These are phyloP conservation scores for Venusia cambrica DNA, from an alignment of 2,888 invertebrate species.

Conservation along the genomic window DNA sequence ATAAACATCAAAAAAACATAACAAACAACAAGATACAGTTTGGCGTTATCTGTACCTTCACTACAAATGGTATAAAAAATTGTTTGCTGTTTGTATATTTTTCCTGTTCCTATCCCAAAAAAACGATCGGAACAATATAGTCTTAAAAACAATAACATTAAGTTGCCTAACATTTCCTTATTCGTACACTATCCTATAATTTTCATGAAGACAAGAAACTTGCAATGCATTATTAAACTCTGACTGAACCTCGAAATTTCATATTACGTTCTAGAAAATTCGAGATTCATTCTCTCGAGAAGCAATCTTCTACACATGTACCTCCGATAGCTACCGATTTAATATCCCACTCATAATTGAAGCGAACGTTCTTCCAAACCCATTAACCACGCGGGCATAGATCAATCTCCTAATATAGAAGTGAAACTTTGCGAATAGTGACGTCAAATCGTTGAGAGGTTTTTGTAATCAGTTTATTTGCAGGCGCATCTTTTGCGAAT, in stretches of 20 bases:
- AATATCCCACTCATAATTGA: constrained; percentile 75
- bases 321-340: constrained; percentile 59
- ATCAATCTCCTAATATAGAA: constrained; percentile 3
- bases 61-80: no score
- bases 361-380: constrained; percentile 73
- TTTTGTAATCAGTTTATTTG: background rate
- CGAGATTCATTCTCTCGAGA: constrained; percentile 21
- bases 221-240: constrained; percentile 10
- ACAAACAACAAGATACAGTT: no score
- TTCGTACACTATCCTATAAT: no score
- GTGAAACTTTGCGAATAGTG: no score
- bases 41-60: no score
- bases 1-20: no score
- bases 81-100: no score
- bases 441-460: background rate
- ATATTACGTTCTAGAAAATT: constrained; percentile 19
- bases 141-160: no score
- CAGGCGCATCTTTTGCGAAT: no score
- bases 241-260: constrained; percentile 14
- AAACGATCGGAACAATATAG: no score
- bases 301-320: constrained; percentile 31
- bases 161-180: no score
- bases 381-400: constrained; percentile 50
- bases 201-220: constrained; percentile 10
- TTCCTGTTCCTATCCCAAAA: no score